phyloP scores from a whole-genome alignment of 2,797 vertebrate genomes.

The Halcyon badia region DNA sequence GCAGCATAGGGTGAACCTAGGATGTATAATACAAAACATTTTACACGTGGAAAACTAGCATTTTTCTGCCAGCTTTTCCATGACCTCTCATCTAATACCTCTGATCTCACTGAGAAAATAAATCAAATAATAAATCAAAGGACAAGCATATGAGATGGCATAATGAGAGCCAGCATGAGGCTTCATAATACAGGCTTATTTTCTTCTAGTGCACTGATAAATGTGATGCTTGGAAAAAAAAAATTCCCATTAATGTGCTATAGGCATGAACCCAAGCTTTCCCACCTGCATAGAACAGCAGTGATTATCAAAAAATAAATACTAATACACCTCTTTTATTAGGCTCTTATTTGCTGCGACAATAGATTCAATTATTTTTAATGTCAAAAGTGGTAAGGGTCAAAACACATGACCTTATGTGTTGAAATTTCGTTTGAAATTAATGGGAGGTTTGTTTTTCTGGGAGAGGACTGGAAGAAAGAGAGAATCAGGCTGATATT shows the following conservation, averaged over 20 bases:
- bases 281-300: constrained; percentile 9
- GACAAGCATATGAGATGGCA: constrained; percentile 16
- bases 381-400: not conserved
- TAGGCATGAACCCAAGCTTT: constrained; percentile 21
- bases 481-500: not conserved
- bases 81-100: constrained; percentile 1
- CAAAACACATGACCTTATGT: constrained; percentile 8
- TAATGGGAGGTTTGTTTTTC: not conserved
- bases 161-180: constrained; percentile 62
- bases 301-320: constrained; percentile 47
- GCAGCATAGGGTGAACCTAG: not conserved
- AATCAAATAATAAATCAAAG: constrained; percentile 57
- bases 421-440: constrained; percentile 17
- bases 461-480: not conserved
- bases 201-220: constrained; percentile 45
- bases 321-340: constrained; percentile 22
- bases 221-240: constrained; percentile 4
- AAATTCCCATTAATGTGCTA: constrained; percentile 27
- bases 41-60: not conserved
- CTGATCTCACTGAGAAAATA: constrained; percentile 24
- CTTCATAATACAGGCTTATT: constrained; percentile 35
- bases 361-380: constrained; percentile 45
- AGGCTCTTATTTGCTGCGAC: constrained; percentile 1
- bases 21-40: not conserved
- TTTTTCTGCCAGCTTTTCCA: constrained; percentile 18